Evolutionary conservation across 1,140 invertebrate genomes (phyloP), one percentile per base, ranked within the genome.

Genomic region (Bacillus rossius): DNA sequence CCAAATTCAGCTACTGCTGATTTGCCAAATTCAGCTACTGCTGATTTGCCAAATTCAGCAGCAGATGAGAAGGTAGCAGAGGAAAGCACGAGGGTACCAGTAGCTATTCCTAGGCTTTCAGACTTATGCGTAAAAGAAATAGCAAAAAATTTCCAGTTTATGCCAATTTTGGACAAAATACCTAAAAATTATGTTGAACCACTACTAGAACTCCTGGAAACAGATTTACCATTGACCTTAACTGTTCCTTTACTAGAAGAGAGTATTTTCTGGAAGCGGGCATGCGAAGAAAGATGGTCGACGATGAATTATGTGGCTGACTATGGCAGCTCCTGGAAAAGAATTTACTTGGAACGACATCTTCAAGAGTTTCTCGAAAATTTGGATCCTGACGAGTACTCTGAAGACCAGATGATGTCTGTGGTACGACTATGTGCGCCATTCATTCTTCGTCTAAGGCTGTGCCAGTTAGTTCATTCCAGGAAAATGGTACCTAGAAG

Each of bases 221-320:
- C 68, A 8, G 65, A 73, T 58, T 61, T 77, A 3, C 71, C 73
- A 1, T 67, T 77, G 25, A 63, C 73, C 0, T 16, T 74, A 34
- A 60, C 63, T 2, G 69, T 75, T 20, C 62, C 53, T 40, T 59
- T 60, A 19, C 69, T 77, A 37, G 54, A 63, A 0, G 57, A 71
- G 26, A 73, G 73, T 13, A 55, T 69, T 51, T 77, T 73, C 61
- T 77, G 76, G 75, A 59, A 71, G 62, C 68, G 75, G 14, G 65
- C 65, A 14, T 66, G 71, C 1, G 64, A 65, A 55, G 60, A 64
- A 25, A 71, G 72, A 38, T 60, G 53, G 53, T 17, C 37, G 37
- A 54, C 29, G 55, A 40, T 53, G 26, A 59, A 59, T 47, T 53
- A 43, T 43, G 57, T 59, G 13, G 10, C 26, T 2, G 64, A 67